Evolutionary conservation across 2,113 vertebrate species (phyloP), one percentile per base, ranked within the genome.

Genomic region (Otis tarda): DNA sequence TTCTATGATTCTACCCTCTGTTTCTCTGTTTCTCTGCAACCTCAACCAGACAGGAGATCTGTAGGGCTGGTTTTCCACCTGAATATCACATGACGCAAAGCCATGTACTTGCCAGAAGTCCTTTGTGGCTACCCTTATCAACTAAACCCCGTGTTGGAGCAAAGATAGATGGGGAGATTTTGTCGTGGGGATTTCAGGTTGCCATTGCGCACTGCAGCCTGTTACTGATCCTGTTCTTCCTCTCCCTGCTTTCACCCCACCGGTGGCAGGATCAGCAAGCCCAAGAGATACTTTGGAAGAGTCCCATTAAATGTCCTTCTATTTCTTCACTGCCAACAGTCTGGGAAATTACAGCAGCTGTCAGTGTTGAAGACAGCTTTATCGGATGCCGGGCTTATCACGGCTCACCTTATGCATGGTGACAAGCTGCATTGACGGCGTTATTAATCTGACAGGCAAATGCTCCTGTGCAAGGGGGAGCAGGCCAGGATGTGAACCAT

Each of bases 371-470:
- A 83, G 88, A 78, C 71, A 77, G 85, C 56, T 93, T 90, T 93
- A 86, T 94, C 82, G 3, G 79, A 21, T 55, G 33, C 74, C 7
- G 49, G 67, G 75, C 68, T 94, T 83, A 71, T 93, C 92, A 83
- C 63, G 43, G 82, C 85, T 94, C 92, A 75, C 71, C 90, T 77
- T 67, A 28, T 56, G 28, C 50, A 6, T 15, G n/a, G 50, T 80
- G 96, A 93, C 90, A 92, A 55, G 70, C 90, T 77, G 71, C 59
- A 65, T 19, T 35, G 84, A 23, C 71, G 83, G 71, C 43, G 6
- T 27, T 81, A 93, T 47, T 91, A 78, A 63, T 63, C 74, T 87
- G 87, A 85, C 81, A 88, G 75, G 67, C 70, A 94, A 79, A 87
- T 33, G 17, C 28, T 81, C 78, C 91, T 61, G 41, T 7, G 16